phyloP scores from a whole-genome alignment of 1,140 invertebrate species.

The Homalodisca vitripennis region DNA sequence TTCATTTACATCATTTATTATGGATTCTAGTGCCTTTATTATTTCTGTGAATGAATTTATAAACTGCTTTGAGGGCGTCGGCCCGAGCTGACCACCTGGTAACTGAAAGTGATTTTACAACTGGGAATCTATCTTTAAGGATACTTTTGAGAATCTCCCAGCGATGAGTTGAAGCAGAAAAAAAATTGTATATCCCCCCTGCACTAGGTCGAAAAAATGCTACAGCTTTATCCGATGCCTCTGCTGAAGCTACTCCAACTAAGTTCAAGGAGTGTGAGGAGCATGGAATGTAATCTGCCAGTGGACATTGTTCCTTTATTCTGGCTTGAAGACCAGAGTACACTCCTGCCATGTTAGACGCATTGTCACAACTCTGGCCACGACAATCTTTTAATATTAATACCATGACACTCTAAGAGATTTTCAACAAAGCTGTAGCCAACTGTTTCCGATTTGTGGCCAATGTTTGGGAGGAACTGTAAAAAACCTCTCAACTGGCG shows the following conservation, averaged over 20 bases:
- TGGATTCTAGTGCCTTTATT: too few relatives aligned
- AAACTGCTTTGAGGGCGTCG: slow-evolving; percentile 16
- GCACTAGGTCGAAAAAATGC: too few relatives aligned
- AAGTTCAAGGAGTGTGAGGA: slow-evolving; percentile 44
- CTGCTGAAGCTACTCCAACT: slow-evolving; percentile 41
- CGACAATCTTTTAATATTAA: slow-evolving; percentile 35
- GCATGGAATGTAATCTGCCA: slow-evolving; percentile 40
- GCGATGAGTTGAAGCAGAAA: slow-evolving; percentile 23
- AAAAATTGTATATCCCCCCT: too few relatives aligned
- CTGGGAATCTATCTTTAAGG: slow-evolving; percentile 13
- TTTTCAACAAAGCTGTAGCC: background rate
- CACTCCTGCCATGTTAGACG: slow-evolving; percentile 40
- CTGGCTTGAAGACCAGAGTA: slow-evolving; percentile 42
- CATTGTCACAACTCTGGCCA: slow-evolving; percentile 42
- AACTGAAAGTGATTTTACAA: slow-evolving; percentile 22
- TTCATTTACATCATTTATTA: too few relatives aligned
- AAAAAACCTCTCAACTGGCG: background rate
- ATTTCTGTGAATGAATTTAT: slow-evolving; percentile 13
- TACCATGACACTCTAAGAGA: background rate
- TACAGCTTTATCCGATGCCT: slow-evolving; percentile 30
- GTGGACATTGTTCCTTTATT: slow-evolving; percentile 41
- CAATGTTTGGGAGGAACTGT: background rate
- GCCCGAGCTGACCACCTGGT: slow-evolving; percentile 11
- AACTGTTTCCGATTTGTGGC: background rate
- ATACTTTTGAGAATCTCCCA: slow-evolving; percentile 19